phyloP scores from a whole-genome alignment of 2,113 vertebrate species.

The Dicentrarchus labrax region DNA sequence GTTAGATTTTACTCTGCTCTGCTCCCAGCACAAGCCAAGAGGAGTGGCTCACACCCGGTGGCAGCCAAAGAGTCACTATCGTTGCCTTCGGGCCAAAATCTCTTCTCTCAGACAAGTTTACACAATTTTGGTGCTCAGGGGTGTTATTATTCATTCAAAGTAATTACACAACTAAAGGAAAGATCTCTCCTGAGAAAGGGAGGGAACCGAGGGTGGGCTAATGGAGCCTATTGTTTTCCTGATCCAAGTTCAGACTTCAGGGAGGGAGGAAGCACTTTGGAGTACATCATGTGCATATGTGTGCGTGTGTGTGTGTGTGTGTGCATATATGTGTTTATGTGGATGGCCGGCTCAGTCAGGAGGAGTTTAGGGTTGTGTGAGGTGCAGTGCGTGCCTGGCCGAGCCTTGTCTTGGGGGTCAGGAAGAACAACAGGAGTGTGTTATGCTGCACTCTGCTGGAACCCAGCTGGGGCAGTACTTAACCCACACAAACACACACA shows the following conservation, averaged over 20 bases:
- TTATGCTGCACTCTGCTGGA: conserved; percentile 83
- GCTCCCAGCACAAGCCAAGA: conserved; percentile 19
- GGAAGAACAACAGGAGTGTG: conserved; percentile 76
- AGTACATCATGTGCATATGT: background rate
- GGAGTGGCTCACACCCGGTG: conserved; percentile 16
- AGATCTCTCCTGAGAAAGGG: conserved; percentile 62
- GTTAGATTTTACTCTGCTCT: background rate
- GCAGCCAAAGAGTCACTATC: conserved; percentile 37
- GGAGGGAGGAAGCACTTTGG: conserved; percentile 49
- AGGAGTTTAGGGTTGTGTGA: conserved; percentile 37
- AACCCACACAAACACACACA: conserved; percentile 39
- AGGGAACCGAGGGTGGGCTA: conserved; percentile 40
- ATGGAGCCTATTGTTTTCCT: conserved; percentile 69
- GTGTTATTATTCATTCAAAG: conserved; percentile 61
- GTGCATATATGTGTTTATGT: conserved; percentile 18
- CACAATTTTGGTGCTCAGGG: conserved; percentile 41
- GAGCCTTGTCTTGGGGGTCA: conserved; percentile 69
- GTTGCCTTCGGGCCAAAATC: conserved; percentile 38
- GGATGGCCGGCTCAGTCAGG: background rate
- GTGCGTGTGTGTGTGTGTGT: conserved; percentile 30
- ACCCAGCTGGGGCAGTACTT: conserved; percentile 87
- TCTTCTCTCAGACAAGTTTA: conserved; percentile 50
- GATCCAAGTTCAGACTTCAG: conserved; percentile 48
- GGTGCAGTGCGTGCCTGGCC: conserved; percentile 54
- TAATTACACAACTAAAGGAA: conserved; percentile 64